These are phyloP conservation scores for Ooceraea biroi DNA, from an alignment of 1,140 invertebrate species.

Conservation along the genomic window DNA sequence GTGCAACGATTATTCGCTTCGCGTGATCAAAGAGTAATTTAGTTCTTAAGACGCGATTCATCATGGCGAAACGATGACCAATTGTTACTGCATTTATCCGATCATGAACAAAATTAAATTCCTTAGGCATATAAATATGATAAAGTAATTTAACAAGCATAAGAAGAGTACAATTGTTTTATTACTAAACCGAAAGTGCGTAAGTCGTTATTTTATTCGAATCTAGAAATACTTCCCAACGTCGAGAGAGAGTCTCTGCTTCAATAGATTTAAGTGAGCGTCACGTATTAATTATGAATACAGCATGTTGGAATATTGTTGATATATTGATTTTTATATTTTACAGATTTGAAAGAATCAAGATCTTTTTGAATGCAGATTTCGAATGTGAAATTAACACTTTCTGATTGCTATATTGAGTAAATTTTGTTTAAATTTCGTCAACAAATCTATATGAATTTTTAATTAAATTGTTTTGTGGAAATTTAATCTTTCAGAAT, in stretches of 20 bases:
- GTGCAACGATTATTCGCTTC: conserved; percentile 30
- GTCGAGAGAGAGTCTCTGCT: background rate
- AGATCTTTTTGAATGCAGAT: too few species aligned
- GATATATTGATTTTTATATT: background rate
- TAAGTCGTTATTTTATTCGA: conserved; percentile 26
- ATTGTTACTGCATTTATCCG: conserved; percentile 26
- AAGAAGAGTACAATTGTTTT: conserved; percentile 32
- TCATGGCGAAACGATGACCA: conserved; percentile 10
- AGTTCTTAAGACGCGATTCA: conserved; percentile 33
- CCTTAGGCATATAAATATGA: conserved; percentile 17
- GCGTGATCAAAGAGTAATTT: conserved; percentile 15
- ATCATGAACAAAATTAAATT: background rate
- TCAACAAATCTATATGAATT: too few species aligned
- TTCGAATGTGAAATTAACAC: too few species aligned
- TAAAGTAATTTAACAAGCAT: conserved; percentile 20
- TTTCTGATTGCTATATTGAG: too few species aligned
- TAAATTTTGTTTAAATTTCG: too few species aligned
- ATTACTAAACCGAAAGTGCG: background rate
- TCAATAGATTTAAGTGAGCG: conserved; percentile 23
- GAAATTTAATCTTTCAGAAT: too few species aligned
- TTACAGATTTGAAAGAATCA: too few species aligned
- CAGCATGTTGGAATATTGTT: background rate
- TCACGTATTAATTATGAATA: conserved; percentile 16
- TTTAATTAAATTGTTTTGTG: too few species aligned
- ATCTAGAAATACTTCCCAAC: conserved; percentile 16